A percentile compares a stretch with the other conserved stretches of the same genome.
These are phyloP conservation scores for Halictus rubicundus DNA, from an alignment of 1,140 invertebrate species.

Conservation along the genomic window DNA sequence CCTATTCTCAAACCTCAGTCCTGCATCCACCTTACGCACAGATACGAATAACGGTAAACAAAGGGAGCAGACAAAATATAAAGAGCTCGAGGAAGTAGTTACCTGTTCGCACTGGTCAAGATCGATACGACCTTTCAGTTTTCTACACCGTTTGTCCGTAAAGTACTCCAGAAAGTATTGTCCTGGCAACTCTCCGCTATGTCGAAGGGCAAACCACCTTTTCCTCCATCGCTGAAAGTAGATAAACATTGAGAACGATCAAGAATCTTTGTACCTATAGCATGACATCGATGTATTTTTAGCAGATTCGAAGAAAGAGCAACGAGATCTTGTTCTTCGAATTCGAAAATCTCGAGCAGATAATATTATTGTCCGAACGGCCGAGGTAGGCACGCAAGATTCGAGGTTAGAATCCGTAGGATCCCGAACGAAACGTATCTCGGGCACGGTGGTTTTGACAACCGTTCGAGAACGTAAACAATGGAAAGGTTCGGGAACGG, in stretches of 20 bases:
- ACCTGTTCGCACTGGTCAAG: constrained; percentile 97
- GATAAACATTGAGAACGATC: constrained; percentile 5
- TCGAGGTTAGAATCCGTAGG: constrained; percentile 15
- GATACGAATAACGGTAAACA: constrained; percentile 18
- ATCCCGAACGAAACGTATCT: background rate
- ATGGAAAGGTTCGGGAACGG: background rate
- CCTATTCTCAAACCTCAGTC: constrained; percentile 89
- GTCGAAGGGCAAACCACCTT: constrained; percentile 95
- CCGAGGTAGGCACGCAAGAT: background rate
- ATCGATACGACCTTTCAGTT: constrained; percentile 95
- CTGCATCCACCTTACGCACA: constrained; percentile 88
- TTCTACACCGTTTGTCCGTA: constrained; percentile 91
- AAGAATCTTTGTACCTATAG: background rate
- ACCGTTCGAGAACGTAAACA: constrained; percentile 50
- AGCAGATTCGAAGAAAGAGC: no score
- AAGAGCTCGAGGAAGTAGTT: constrained; percentile 48
- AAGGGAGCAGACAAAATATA: background rate
- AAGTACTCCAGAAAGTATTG: constrained; percentile 97
- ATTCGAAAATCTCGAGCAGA: no score
- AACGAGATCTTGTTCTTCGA: no score
- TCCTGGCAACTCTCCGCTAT: constrained; percentile 93
- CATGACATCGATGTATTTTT: no score
- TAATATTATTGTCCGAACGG: background rate
- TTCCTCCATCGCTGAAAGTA: constrained; percentile 92
- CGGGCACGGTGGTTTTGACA: background rate